These are phyloP conservation scores for Nyctibius grandis DNA, from an alignment of 2,797 vertebrate species.

Conservation along the genomic window DNA sequence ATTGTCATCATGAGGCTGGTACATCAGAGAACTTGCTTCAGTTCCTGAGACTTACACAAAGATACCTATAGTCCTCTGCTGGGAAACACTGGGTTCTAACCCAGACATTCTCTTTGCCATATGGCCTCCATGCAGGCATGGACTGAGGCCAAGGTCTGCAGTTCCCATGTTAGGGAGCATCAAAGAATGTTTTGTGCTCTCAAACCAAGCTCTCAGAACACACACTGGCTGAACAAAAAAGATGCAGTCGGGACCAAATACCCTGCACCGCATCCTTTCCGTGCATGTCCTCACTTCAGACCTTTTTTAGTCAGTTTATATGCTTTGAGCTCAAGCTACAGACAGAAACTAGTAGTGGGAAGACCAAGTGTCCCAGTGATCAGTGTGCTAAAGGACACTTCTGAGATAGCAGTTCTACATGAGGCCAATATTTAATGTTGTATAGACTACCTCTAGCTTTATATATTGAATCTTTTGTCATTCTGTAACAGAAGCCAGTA, in stretches of 20 bases:
- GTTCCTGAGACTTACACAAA: neutral
- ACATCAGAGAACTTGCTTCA: neutral
- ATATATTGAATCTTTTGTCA: neutral
- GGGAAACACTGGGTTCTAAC: neutral
- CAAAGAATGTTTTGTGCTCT: neutral
- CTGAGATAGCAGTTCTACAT: neutral
- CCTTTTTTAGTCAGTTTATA: neutral
- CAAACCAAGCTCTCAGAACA: neutral
- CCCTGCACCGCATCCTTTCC: neutral
- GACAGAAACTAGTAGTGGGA: neutral
- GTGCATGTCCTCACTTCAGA: neutral
- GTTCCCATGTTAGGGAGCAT: neutral
- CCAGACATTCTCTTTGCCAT: neutral
- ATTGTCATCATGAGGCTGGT: neutral
- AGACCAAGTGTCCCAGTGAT: neutral
- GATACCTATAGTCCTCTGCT: neutral
- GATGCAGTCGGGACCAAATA: neutral
- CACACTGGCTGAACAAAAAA: neutral
- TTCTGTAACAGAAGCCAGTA: neutral
- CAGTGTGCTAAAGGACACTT: neutral
- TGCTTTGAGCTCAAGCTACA: neutral
- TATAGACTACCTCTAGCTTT: neutral
- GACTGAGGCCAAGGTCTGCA: neutral
- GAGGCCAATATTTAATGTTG: neutral
- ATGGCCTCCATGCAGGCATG: fast-evolving